phyloP scores from a whole-genome alignment of 64 coral and sea anemone species.

The Stichodactyla helianthus region DNA sequence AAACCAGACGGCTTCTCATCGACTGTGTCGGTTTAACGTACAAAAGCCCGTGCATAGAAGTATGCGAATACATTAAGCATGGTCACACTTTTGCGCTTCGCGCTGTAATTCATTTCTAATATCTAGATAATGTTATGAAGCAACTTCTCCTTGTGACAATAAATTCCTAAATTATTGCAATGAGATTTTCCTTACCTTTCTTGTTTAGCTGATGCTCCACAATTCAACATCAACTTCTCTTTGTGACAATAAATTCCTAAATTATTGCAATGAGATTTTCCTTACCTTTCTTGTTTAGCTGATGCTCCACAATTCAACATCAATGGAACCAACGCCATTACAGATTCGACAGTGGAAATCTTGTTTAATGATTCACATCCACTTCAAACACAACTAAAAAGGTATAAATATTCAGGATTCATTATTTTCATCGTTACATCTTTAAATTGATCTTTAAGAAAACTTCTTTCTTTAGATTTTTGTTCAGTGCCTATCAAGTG shows the following conservation, averaged over 20 bases:
- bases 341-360: background rate
- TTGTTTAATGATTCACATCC: background rate
- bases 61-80: too few relatives aligned
- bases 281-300: background rate
- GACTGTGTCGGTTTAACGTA: too few relatives aligned
- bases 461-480: background rate
- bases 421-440: background rate
- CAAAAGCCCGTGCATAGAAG: too few relatives aligned
- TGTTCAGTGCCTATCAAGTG: constrained; percentile 4
- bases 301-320: constrained; percentile 1
- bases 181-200: background rate
- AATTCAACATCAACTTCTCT: background rate
- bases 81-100: too few relatives aligned
- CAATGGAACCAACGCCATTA: background rate
- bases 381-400: background rate
- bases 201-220: background rate
- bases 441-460: background rate
- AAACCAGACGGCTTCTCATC: too few relatives aligned
- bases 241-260: too few relatives aligned
- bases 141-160: too few relatives aligned
- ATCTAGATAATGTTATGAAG: too few relatives aligned
- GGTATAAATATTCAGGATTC: background rate
- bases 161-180: too few relatives aligned
- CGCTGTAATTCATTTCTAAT: too few relatives aligned
- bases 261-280: background rate